Evolutionary conservation across 2,113 vertebrate species (phyloP).

Genomic region (Alosa alosa): DNA sequence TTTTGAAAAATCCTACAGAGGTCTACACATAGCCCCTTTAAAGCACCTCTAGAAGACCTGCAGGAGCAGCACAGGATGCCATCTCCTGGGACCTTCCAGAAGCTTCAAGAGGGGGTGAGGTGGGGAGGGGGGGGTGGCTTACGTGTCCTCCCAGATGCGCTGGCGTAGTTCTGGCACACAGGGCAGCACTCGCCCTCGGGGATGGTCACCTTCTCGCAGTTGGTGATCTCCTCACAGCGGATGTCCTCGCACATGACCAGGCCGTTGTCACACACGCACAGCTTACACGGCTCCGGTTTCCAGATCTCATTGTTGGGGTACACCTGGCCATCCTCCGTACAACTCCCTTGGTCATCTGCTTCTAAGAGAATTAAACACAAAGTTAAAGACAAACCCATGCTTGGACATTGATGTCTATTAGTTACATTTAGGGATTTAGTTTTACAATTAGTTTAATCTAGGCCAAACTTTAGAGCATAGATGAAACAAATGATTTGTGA

Average conservation of each 20-base stretch:
- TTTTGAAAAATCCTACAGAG: too few relatives aligned
- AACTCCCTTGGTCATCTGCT: constrained; percentile 47
- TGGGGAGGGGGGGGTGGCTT: constrained; percentile 33
- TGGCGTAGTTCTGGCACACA: constrained; percentile 72
- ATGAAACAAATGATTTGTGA: too few relatives aligned
- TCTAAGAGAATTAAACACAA: not conserved
- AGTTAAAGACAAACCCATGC: not conserved
- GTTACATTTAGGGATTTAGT: not conserved
- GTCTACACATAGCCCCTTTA: too few relatives aligned
- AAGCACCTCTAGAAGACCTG: too few relatives aligned
- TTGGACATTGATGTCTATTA: not conserved
- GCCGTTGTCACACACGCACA: constrained; percentile 91
- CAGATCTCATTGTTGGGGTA: constrained; percentile 61
- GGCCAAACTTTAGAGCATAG: too few relatives aligned
- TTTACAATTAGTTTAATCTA: too few relatives aligned
- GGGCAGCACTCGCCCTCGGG: constrained; percentile 89
- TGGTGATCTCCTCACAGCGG: constrained; percentile 72
- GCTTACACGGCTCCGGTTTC: constrained; percentile 57
- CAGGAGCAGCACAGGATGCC: too few relatives aligned
- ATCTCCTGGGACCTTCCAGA: too few relatives aligned
- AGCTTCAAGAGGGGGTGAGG: too few relatives aligned
- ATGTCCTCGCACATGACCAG: constrained; percentile 87
- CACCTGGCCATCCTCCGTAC: constrained; percentile 48
- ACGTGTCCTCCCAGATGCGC: constrained; percentile 63
- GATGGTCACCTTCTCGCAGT: constrained; percentile 78